Evolutionary conservation across 1,140 invertebrate genomes (phyloP).

Genomic region (Colletes latitarsis): DNA sequence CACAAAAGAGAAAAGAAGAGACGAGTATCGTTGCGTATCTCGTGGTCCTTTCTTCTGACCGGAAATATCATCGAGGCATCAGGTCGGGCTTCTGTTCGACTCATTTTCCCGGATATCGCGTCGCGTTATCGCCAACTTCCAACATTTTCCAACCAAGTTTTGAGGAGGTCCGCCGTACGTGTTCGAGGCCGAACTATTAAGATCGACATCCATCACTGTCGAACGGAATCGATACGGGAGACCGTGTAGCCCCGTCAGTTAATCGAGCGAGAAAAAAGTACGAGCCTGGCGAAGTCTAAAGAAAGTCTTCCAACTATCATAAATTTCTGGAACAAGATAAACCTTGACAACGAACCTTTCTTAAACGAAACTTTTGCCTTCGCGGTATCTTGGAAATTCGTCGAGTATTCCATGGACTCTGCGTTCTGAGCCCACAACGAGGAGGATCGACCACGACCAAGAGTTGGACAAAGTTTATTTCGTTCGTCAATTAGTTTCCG

Average conservation of each 20-base stretch:
- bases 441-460: not conserved
- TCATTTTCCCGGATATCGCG: constrained; percentile 10
- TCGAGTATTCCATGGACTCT: not conserved
- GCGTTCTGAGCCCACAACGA: too few relatives aligned
- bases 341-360: constrained; percentile 10
- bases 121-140: constrained; percentile 3
- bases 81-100: not conserved
- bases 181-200: constrained; percentile 42
- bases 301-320: constrained; percentile 35
- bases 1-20: not conserved
- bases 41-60: constrained; percentile 1
- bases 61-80: constrained; percentile 27
- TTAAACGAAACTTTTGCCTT: not conserved
- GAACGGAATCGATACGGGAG: constrained; percentile 29
- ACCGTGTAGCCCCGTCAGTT: constrained; percentile 21
- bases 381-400: not conserved
- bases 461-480: not conserved
- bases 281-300: not conserved
- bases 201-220: constrained; percentile 50
- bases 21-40: constrained; percentile 11
- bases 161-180: constrained; percentile 1
- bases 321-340: constrained; percentile 44
- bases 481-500: too few relatives aligned
- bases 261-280: constrained; percentile 43
- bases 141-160: constrained; percentile 15